phyloP scores from a whole-genome alignment of 2,113 vertebrate genomes.

The Oriolus oriolus region DNA sequence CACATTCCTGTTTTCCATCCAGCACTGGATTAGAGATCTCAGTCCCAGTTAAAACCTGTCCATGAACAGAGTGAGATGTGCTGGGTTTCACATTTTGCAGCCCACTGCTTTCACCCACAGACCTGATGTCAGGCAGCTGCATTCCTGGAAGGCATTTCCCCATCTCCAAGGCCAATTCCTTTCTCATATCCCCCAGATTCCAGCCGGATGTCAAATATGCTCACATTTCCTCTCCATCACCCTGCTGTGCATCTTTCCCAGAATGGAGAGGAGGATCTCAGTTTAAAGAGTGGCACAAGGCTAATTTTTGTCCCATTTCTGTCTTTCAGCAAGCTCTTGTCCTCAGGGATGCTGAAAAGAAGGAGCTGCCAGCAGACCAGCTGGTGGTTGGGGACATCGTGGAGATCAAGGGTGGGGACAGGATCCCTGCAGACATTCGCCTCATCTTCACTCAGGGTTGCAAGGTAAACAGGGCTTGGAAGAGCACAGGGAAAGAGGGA shows the following conservation, averaged over 20 bases:
- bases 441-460: slow-evolving; percentile 72
- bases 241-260: not conserved
- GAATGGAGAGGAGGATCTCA: not conserved
- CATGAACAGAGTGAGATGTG: accelerated
- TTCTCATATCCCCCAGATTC: not conserved
- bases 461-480: slow-evolving; percentile 57
- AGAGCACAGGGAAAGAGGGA: not conserved
- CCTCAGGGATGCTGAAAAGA: slow-evolving; percentile 74
- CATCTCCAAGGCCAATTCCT: not conserved
- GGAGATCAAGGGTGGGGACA: slow-evolving; percentile 80
- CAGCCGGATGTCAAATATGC: not conserved
- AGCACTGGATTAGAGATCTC: not conserved
- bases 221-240: not conserved
- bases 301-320: not conserved
- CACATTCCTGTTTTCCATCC: not conserved
- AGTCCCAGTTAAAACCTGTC: not conserved
- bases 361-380: slow-evolving; percentile 69
- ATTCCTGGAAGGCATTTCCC: not conserved
- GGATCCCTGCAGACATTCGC: slow-evolving; percentile 77
- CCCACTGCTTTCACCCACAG: not conserved
- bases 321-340: slow-evolving; percentile 75
- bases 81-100: not conserved
- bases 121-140: accelerated
- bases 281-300: not conserved
- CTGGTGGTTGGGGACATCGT: slow-evolving; percentile 79